phyloP scores from a whole-genome alignment of 1,140 invertebrate genomes.

The Pseudomyrmex dendroicus region DNA sequence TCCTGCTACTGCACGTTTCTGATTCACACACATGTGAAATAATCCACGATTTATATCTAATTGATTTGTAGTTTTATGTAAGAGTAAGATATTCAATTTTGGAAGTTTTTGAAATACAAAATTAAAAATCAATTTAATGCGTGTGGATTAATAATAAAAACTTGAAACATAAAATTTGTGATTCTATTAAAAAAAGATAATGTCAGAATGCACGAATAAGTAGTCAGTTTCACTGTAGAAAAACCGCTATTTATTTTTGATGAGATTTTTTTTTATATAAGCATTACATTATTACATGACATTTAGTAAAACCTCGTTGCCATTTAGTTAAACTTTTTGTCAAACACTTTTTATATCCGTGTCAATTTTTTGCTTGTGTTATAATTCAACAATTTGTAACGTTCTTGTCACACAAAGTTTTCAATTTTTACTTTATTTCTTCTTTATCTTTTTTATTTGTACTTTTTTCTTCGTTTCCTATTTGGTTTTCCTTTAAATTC shows the following conservation, averaged over 20 bases:
- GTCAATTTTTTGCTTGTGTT: background rate
- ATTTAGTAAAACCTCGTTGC: conserved; percentile 1
- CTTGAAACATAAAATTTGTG: no score
- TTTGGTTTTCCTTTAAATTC: background rate
- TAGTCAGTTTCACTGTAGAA: background rate
- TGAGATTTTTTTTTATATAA: background rate
- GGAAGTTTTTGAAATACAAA: background rate
- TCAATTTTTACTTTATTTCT: conserved; percentile 12
- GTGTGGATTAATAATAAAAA: background rate
- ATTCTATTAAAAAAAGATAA: background rate
- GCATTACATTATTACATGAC: no score
- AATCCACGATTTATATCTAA: background rate
- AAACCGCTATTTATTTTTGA: conserved; percentile 28
- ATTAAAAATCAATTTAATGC: background rate
- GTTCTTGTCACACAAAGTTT: background rate
- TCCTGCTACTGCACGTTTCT: background rate
- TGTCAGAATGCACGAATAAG: background rate
- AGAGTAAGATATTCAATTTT: background rate
- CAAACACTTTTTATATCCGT: conserved; percentile 1
- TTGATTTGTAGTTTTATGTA: background rate
- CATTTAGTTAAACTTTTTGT: conserved; percentile 4
- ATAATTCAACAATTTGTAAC: conserved; percentile 30
- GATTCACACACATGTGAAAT: background rate
- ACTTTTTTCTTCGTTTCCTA: background rate
- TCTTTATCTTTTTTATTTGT: background rate